phyloP scores from a whole-genome alignment of 2,888 invertebrate species.

The Campaea margaritaria region DNA sequence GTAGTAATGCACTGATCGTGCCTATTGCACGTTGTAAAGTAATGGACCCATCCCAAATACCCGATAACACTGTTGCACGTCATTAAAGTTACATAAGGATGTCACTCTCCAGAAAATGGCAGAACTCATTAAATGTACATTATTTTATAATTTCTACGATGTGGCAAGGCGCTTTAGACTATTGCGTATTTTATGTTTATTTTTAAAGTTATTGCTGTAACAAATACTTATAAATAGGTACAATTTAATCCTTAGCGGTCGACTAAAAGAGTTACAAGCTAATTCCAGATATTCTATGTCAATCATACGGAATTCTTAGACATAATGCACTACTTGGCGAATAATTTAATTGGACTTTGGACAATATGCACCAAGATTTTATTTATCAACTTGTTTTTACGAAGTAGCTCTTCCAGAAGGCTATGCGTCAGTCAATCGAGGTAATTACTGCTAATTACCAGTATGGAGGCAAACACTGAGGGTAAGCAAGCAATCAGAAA shows the following conservation, averaged over 20 bases:
- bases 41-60: not conserved
- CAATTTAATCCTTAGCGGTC: too few species aligned
- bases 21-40: too few species aligned
- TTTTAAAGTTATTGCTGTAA: too few species aligned
- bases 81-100: constrained; percentile 26
- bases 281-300: too few species aligned
- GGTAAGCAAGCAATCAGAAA: constrained; percentile 6
- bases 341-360: not conserved
- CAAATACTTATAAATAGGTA: too few species aligned
- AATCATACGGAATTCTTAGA: too few species aligned
- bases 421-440: not conserved
- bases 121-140: constrained; percentile 12
- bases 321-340: too few species aligned
- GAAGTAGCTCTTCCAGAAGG: not conserved
- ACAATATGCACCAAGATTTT: not conserved
- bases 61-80: constrained; percentile 15
- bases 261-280: too few species aligned
- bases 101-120: constrained; percentile 15
- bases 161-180: not conserved
- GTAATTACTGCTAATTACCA: constrained; percentile 8
- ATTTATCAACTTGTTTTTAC: constrained; percentile 1
- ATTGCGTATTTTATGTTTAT: too few species aligned
- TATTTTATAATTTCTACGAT: not conserved
- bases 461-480: not conserved
- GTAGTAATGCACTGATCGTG: too few species aligned